These are phyloP conservation scores for Epizoanthus fatuus DNA, from an alignment of 92 coral and sea anemone species.

Conservation along the genomic window DNA sequence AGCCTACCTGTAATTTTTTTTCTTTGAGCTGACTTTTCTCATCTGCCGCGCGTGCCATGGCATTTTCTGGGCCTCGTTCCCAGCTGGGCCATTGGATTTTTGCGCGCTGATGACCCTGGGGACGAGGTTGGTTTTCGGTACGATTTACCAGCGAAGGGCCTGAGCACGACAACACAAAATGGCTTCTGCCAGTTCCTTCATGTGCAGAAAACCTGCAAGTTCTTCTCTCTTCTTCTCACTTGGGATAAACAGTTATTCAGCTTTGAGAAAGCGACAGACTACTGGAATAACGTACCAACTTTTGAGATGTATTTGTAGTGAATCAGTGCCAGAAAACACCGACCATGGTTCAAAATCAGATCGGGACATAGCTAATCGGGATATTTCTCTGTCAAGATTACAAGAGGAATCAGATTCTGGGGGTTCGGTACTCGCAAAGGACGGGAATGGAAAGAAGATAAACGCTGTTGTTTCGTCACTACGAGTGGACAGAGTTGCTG, in stretches of 20 bases:
- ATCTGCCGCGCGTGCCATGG: too few species aligned
- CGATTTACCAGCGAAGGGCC: neutral
- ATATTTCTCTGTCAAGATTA: neutral
- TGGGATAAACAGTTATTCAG: neutral
- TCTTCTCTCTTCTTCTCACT: neutral
- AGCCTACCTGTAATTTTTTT: too few species aligned
- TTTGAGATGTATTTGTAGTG: neutral
- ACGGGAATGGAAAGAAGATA: slow-evolving; percentile 55
- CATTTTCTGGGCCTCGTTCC: too few species aligned
- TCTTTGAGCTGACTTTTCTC: too few species aligned
- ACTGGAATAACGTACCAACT: neutral
- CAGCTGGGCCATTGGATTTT: too few species aligned
- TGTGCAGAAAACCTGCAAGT: neutral
- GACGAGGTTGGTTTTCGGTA: too few species aligned
- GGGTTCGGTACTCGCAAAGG: neutral
- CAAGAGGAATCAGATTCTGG: neutral
- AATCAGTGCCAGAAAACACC: neutral
- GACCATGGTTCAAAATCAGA: neutral
- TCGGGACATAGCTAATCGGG: neutral
- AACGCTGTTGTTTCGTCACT: slow-evolving; percentile 73
- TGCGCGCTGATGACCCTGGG: too few species aligned
- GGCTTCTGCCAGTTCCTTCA: slow-evolving; percentile 12
- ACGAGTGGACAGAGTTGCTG: slow-evolving; percentile 82
- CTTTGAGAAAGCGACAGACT: neutral
- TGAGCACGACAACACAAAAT: slow-evolving; percentile 27